phyloP scores from a whole-genome alignment of 2,888 invertebrate genomes.

The Caenorhabditis angaria region DNA sequence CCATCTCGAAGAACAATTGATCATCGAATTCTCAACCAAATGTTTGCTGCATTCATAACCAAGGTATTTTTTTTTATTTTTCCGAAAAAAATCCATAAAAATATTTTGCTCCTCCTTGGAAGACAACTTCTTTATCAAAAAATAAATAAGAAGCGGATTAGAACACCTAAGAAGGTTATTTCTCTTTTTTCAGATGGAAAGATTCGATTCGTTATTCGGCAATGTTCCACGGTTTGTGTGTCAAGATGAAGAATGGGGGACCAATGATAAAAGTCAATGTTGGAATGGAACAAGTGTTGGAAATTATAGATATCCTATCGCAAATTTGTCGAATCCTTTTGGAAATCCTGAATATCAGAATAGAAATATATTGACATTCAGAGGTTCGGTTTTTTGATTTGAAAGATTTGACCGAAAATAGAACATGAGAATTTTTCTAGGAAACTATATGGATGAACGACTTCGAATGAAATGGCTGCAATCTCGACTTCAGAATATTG shows the following conservation, averaged over 20 bases:
- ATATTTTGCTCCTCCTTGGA: conserved; percentile 10
- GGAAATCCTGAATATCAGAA: conserved; percentile 36
- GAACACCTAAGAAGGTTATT: conserved; percentile 7
- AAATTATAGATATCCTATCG: conserved; percentile 14
- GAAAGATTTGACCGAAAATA: too few relatives aligned
- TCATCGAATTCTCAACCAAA: conserved; percentile 36
- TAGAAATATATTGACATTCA: conserved; percentile 23
- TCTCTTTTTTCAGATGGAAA: conserved; percentile 23
- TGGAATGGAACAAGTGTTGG: conserved; percentile 42
- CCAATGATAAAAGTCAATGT: conserved; percentile 13
- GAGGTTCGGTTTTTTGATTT: too few relatives aligned
- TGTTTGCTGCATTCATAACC: conserved; percentile 24
- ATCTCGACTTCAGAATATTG: conserved; percentile 19
- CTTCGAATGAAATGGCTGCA: conserved; percentile 34
- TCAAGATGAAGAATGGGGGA: conserved; percentile 24
- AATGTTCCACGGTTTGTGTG: conserved; percentile 28
- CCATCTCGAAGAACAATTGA: conserved; percentile 18
- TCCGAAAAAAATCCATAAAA: conserved; percentile 6
- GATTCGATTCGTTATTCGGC: conserved; percentile 25
- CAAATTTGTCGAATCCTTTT: conserved; percentile 23
- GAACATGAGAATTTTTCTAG: conserved; percentile 8
- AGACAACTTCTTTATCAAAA: neutral
- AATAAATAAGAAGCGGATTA: conserved; percentile 15
- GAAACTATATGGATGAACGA: conserved; percentile 33
- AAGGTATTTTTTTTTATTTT: conserved; percentile 30